These are phyloP conservation scores for Menidia beryllina DNA, from an alignment of 2,113 vertebrate species.

Conservation along the genomic window DNA sequence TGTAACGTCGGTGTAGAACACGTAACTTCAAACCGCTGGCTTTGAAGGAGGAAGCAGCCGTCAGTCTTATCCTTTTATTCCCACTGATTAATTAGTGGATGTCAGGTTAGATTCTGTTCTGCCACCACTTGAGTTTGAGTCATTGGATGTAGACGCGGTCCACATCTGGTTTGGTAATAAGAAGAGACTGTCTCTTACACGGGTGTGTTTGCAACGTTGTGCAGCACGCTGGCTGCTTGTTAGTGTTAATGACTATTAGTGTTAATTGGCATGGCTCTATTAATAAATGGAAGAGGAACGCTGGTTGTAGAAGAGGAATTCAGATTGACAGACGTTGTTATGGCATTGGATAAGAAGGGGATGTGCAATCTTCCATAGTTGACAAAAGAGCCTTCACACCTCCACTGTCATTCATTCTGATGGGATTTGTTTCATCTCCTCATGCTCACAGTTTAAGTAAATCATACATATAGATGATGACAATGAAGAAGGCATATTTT, in stretches of 20 bases:
- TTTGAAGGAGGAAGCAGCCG: not conserved
- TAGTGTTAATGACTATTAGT: constrained; percentile 30
- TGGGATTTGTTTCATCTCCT: too few relatives aligned
- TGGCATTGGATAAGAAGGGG: constrained; percentile 4
- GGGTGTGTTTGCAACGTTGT: not conserved
- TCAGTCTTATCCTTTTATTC: not conserved
- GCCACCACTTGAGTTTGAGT: not conserved
- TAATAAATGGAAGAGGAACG: constrained; percentile 40
- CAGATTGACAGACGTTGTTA: constrained; percentile 19
- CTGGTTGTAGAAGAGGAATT: constrained; percentile 6
- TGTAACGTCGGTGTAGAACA: not conserved
- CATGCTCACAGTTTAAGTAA: too few relatives aligned
- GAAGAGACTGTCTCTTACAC: not conserved
- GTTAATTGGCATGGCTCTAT: constrained; percentile 61
- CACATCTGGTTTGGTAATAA: constrained; percentile 1
- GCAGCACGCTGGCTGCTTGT: constrained; percentile 1
- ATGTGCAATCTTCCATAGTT: not conserved
- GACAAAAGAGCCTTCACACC: too few relatives aligned
- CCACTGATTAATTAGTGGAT: not conserved
- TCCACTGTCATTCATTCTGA: too few relatives aligned
- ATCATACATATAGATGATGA: too few relatives aligned
- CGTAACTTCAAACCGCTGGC: not conserved
- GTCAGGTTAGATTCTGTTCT: not conserved
- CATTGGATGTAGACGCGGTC: not conserved
- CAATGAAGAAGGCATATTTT: too few relatives aligned